phyloP scores from a whole-genome alignment of 2,797 vertebrate genomes.

The Accipiter superciliosus region DNA sequence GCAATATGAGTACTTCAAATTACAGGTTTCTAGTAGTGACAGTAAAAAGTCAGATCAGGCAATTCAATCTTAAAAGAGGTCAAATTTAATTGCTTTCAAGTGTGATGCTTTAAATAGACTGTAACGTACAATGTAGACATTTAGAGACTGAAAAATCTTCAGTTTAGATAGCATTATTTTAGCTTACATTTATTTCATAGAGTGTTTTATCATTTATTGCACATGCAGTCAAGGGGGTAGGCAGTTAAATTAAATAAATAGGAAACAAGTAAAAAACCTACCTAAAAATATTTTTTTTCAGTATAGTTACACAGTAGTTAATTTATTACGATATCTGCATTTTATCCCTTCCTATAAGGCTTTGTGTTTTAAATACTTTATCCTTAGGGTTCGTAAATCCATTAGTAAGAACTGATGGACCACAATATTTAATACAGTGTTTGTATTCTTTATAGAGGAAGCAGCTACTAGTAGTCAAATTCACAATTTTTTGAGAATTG shows the following conservation, averaged over 20 bases:
- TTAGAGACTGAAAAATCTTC: background rate
- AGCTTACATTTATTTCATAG: background rate
- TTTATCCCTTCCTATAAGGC: background rate
- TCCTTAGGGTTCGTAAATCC: background rate
- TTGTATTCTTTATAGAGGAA: background rate
- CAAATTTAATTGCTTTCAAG: background rate
- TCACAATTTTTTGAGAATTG: background rate
- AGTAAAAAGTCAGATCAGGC: background rate
- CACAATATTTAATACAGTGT: background rate
- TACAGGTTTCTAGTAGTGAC: background rate
- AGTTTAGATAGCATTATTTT: background rate
- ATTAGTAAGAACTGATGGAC: background rate
- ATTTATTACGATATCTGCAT: background rate
- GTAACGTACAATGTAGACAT: background rate
- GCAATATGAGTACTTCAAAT: background rate
- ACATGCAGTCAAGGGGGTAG: fast-evolving
- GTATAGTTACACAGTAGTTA: background rate
- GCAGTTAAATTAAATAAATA: background rate
- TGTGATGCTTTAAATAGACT: background rate
- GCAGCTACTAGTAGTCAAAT: background rate
- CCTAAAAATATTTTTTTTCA: background rate
- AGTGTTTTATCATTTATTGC: background rate
- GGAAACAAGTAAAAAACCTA: background rate
- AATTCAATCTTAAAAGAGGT: background rate
- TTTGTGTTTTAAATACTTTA: background rate